These are phyloP conservation scores for Riptortus pedestris DNA, from an alignment of 1,140 invertebrate genomes.

Conservation along the genomic window DNA sequence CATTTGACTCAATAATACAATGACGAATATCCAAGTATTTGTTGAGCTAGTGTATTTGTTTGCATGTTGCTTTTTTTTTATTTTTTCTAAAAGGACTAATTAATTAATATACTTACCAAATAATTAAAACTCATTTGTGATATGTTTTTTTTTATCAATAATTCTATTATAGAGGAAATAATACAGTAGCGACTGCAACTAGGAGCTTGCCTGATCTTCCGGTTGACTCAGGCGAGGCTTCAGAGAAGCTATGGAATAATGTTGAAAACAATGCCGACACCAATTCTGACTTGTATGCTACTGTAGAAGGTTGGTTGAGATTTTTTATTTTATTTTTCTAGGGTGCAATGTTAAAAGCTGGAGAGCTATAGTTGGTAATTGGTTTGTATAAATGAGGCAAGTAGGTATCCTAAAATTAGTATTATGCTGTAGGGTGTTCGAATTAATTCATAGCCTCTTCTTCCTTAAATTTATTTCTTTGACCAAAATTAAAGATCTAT, in stretches of 20 bases:
- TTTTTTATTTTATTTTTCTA: conserved; percentile 1
- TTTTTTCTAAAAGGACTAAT: background rate
- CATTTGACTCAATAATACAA: too few relatives aligned
- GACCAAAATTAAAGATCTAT: too few relatives aligned
- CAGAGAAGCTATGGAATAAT: conserved; percentile 27
- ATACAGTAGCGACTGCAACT: conserved; percentile 32
- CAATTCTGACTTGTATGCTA: conserved; percentile 37
- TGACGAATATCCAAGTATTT: too few relatives aligned
- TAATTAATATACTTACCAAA: background rate
- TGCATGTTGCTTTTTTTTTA: background rate
- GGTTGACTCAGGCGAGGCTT: conserved; percentile 31
- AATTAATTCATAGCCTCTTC: too few relatives aligned
- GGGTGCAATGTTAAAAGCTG: too few relatives aligned
- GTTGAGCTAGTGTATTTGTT: background rate
- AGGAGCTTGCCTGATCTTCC: conserved; percentile 36
- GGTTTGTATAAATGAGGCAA: too few relatives aligned
- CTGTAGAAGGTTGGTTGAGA: conserved; percentile 36
- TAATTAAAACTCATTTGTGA: background rate
- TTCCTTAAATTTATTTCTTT: too few relatives aligned
- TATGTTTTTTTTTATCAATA: background rate
- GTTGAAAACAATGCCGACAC: conserved; percentile 33
- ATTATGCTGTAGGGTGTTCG: too few relatives aligned
- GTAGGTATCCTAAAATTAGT: too few relatives aligned
- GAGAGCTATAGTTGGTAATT: too few relatives aligned
- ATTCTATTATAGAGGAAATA: conserved; percentile 13